Evolutionary conservation across 2,797 vertebrate genomes (phyloP).

Genomic region (Hafferia zeledoni): DNA sequence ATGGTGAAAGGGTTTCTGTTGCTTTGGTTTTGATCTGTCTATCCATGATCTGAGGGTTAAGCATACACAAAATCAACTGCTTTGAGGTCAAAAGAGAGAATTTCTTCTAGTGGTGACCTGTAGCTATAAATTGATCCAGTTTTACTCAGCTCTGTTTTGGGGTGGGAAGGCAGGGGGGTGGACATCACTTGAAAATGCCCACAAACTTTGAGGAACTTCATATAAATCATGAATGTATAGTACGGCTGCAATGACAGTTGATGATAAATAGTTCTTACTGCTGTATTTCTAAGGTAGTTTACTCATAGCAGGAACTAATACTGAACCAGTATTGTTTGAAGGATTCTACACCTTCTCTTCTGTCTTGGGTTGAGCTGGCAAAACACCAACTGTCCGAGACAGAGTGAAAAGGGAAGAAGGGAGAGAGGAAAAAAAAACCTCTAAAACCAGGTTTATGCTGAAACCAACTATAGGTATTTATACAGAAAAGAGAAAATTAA

Average conservation of each 20-base stretch:
- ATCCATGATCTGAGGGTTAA: neutral
- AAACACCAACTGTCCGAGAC: too few species aligned
- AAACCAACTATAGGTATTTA: too few species aligned
- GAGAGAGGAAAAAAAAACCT: too few species aligned
- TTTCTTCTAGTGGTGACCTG: neutral
- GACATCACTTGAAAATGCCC: neutral
- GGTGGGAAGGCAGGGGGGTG: fast-evolving
- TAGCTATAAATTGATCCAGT: neutral
- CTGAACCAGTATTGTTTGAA: neutral
- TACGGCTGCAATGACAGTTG: neutral
- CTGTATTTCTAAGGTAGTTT: neutral
- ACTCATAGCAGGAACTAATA: neutral
- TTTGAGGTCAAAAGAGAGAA: neutral
- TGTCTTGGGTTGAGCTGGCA: too few species aligned
- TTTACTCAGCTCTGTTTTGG: neutral
- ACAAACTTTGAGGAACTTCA: neutral
- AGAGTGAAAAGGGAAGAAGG: too few species aligned
- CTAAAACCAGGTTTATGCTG: too few species aligned
- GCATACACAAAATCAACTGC: neutral
- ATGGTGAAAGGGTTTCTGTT: neutral
- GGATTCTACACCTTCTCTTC: neutral
- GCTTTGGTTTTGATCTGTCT: neutral
- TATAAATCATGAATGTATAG: neutral
- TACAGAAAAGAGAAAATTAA: too few species aligned
- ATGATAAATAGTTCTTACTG: neutral